These are phyloP conservation scores for Tachysurus vachellii DNA, from an alignment of 2,113 vertebrate genomes.

Conservation along the genomic window DNA sequence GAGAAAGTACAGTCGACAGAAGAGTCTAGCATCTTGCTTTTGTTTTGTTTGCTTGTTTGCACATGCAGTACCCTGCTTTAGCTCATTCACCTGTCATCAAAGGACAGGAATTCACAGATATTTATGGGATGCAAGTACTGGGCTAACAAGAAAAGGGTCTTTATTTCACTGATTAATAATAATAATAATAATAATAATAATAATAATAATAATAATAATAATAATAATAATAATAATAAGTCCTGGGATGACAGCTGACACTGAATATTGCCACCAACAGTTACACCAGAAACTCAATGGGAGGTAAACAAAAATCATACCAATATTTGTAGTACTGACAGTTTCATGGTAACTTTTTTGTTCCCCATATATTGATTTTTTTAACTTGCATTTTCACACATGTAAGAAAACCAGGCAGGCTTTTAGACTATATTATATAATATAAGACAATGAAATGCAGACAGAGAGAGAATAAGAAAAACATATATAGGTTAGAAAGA, in stretches of 20 bases:
- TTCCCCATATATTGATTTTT: slow-evolving; percentile 60
- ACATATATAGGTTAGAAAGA: slow-evolving; percentile 48
- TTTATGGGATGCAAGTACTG: slow-evolving; percentile 48
- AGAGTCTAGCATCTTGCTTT: slow-evolving; percentile 39
- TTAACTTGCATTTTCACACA: slow-evolving; percentile 70
- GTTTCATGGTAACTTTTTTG: slow-evolving; percentile 65
- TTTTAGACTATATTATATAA: slow-evolving; percentile 72
- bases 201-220: slow-evolving; percentile 40
- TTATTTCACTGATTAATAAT: slow-evolving; percentile 11
- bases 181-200: slow-evolving; percentile 30
- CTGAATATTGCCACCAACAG: slow-evolving; percentile 69
- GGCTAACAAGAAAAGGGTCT: slow-evolving; percentile 20
- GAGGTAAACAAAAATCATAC: slow-evolving; percentile 63
- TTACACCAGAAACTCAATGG: slow-evolving; percentile 60
- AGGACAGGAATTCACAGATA: slow-evolving; percentile 53
- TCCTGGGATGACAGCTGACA: slow-evolving; percentile 61
- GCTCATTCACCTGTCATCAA: slow-evolving; percentile 26
- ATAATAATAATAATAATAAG: slow-evolving; percentile 19
- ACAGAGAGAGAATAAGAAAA: slow-evolving; percentile 45
- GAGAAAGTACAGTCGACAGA: slow-evolving; percentile 44
- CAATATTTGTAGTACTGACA: slow-evolving; percentile 74
- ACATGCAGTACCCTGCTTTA: slow-evolving; percentile 55
- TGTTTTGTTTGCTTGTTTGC: slow-evolving; percentile 32
- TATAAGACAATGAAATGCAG: slow-evolving; percentile 63
- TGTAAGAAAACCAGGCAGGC: slow-evolving; percentile 79